phyloP scores from a whole-genome alignment of 2,888 invertebrate genomes.

The Stenodema calcarata region DNA sequence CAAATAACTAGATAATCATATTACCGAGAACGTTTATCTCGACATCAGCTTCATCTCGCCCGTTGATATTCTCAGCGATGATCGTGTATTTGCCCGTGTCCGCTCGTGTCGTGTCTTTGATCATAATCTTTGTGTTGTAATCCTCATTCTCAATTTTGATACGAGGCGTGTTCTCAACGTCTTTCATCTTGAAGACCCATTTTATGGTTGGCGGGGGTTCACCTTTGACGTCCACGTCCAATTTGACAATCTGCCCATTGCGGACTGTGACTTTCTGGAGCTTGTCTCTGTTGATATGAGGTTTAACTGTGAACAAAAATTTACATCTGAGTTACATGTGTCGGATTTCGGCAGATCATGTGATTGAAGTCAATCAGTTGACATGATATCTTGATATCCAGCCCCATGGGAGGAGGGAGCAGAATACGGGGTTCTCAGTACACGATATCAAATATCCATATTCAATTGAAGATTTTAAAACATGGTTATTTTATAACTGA shows the following conservation, averaged over 20 bases:
- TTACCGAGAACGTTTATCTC: conserved; percentile 85
- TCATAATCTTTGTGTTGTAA: conserved; percentile 84
- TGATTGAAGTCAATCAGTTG: too few relatives aligned
- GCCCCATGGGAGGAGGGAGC: too few relatives aligned
- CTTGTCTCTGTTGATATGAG: conserved; percentile 93
- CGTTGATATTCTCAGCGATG: conserved; percentile 90
- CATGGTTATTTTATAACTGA: too few relatives aligned
- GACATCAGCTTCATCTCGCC: conserved; percentile 91
- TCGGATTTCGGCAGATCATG: too few relatives aligned
- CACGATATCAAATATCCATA: too few relatives aligned
- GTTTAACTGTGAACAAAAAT: conserved; percentile 76
- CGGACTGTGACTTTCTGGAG: conserved; percentile 86
- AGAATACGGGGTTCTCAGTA: too few relatives aligned
- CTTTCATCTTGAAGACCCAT: conserved; percentile 76
- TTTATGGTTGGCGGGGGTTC: conserved; percentile 93
- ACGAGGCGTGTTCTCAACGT: conserved; percentile 72
- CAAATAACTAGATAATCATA: conserved; percentile 8
- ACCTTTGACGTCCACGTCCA: conserved; percentile 94
- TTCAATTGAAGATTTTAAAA: too few relatives aligned
- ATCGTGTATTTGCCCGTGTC: conserved; percentile 91
- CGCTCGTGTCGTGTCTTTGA: conserved; percentile 81
- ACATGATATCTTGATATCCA: too few relatives aligned
- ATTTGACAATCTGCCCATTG: conserved; percentile 86
- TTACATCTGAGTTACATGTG: neutral
- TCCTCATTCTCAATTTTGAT: conserved; percentile 87